Evolutionary conservation across 1,140 invertebrate genomes (phyloP).

Genomic region (Lasioglossum baleicum): DNA sequence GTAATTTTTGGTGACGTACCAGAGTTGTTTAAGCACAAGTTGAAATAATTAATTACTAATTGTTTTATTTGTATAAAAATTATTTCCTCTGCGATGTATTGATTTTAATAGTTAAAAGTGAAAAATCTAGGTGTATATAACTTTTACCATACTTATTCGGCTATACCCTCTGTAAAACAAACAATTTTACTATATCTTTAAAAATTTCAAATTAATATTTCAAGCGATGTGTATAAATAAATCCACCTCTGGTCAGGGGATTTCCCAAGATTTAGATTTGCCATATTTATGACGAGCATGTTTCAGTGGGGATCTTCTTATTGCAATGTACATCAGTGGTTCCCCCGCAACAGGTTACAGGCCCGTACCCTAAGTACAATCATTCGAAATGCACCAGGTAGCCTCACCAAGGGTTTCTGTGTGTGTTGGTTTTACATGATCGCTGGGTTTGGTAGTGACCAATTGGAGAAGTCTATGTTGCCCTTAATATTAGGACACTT

Average conservation of each 20-base stretch:
- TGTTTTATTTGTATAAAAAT: too few species aligned
- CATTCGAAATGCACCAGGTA: slow-evolving; percentile 71
- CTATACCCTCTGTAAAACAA: too few species aligned
- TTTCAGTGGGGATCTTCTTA: slow-evolving; percentile 76
- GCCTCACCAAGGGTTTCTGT: slow-evolving; percentile 72
- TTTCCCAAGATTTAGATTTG: not conserved
- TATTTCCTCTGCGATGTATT: too few species aligned
- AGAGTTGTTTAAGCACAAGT: too few species aligned
- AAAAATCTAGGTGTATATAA: too few species aligned
- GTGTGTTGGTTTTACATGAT: slow-evolving; percentile 74
- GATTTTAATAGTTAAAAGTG: too few species aligned
- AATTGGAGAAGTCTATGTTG: slow-evolving; percentile 77
- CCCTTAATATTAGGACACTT: slow-evolving; percentile 85
- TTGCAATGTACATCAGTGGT: slow-evolving; percentile 76
- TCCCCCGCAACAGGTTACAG: slow-evolving; percentile 73
- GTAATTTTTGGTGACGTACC: too few species aligned
- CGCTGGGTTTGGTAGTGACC: slow-evolving; percentile 77
- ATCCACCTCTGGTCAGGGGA: slow-evolving; percentile 36
- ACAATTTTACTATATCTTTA: too few species aligned
- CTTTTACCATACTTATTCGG: too few species aligned
- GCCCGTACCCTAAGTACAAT: slow-evolving; percentile 69
- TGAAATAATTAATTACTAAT: too few species aligned
- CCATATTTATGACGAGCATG: slow-evolving; percentile 54
- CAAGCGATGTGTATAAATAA: not conserved
- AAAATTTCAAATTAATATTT: too few species aligned